Evolutionary conservation across 2,888 invertebrate species (phyloP).

Genomic region (Xylota sylvarum): DNA sequence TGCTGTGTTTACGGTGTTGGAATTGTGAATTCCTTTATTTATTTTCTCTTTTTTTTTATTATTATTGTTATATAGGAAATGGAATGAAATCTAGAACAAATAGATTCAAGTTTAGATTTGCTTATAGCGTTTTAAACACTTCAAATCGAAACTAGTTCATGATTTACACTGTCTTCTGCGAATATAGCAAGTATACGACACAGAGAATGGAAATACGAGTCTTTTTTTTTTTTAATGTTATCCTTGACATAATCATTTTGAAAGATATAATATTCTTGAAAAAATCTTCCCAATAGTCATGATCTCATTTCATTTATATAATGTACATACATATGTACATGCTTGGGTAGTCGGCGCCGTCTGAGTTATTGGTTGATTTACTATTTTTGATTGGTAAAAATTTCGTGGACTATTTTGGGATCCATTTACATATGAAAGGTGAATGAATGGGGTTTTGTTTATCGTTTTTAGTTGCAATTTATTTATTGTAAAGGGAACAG

Average conservation of each 20-base stretch:
- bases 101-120: conserved; percentile 37
- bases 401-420: not conserved
- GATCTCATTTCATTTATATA: conserved; percentile 3
- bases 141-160: conserved; percentile 15
- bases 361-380: not conserved
- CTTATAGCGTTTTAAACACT: conserved; percentile 13
- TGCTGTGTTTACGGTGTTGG: conserved; percentile 50
- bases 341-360: not conserved
- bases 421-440: not conserved
- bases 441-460: not conserved
- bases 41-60: not conserved
- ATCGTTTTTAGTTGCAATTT: too few relatives aligned
- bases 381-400: not conserved
- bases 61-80: conserved; percentile 11
- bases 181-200: conserved; percentile 49
- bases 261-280: not conserved
- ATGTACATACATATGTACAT: not conserved
- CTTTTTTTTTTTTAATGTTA: conserved; percentile 8
- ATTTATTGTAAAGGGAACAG: too few relatives aligned
- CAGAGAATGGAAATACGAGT: not conserved
- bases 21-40: conserved; percentile 27
- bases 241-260: conserved; percentile 7
- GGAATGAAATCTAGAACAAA: conserved; percentile 47
- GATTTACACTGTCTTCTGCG: not conserved
- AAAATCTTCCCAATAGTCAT: conserved; percentile 21